Percentiles rank a stretch among this genome's conserved stretches.
phyloP scores from a whole-genome alignment of 2,888 invertebrate species.

The Agriopis marginaria region DNA sequence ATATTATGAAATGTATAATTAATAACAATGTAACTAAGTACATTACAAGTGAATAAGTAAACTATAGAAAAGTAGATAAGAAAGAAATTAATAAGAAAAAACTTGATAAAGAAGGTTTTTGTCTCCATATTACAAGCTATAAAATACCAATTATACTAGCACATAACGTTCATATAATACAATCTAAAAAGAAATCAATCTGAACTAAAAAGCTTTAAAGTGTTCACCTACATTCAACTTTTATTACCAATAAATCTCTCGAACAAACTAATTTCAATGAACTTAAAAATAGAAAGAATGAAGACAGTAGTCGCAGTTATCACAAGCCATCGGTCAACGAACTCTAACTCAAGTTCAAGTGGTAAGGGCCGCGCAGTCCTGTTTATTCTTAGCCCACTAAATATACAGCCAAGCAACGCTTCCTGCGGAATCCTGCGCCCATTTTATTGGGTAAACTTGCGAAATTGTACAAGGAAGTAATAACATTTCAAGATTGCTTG shows the following conservation, averaged over 20 bases:
- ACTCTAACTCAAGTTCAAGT: conserved; percentile 80
- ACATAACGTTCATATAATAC: neutral
- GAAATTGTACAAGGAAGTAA: conserved; percentile 53
- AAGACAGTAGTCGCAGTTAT: conserved; percentile 58
- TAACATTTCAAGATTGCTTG: conserved; percentile 52
- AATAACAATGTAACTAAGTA: no score
- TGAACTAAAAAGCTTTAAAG: conserved; percentile 9
- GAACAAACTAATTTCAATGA: conserved; percentile 33
- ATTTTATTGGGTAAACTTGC: conserved; percentile 58
- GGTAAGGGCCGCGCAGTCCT: conserved; percentile 64
- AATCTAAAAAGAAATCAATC: conserved; percentile 21
- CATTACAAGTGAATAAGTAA: no score
- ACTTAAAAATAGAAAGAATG: conserved; percentile 46
- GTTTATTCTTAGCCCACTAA: conserved; percentile 81
- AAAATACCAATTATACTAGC: neutral
- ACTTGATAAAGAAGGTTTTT: no score
- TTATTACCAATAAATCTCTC: conserved; percentile 27
- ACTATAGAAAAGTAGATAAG: no score
- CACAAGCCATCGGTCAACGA: conserved; percentile 67
- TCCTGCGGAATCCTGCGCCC: conserved; percentile 68
- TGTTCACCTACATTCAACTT: conserved; percentile 22
- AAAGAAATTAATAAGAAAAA: no score
- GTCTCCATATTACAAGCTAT: neutral
- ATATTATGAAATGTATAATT: no score
- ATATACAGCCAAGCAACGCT: conserved; percentile 66